Evolutionary conservation across 2,797 vertebrate genomes (phyloP).

Genomic region (Sus cebifrons): DNA sequence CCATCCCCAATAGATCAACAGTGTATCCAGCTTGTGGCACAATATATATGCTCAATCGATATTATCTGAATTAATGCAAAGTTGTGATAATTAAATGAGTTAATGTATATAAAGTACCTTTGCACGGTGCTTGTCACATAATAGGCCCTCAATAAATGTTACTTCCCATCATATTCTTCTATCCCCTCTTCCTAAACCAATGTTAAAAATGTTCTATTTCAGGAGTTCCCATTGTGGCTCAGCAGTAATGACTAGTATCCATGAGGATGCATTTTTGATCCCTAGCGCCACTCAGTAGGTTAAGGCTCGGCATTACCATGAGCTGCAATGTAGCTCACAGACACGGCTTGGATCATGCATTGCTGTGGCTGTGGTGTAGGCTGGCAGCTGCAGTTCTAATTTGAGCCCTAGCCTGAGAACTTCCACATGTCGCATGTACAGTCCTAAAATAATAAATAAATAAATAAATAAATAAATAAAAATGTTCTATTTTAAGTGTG

Average conservation of each 20-base stretch:
- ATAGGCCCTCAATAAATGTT: not conserved
- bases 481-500: slow-evolving; percentile 9
- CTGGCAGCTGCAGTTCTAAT: too few relatives aligned
- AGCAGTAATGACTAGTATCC: too few relatives aligned
- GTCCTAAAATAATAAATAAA: too few relatives aligned
- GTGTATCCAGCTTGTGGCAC: not conserved
- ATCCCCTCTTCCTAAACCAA: not conserved
- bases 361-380: too few relatives aligned
- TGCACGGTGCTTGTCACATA: not conserved
- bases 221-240: too few relatives aligned
- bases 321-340: too few relatives aligned
- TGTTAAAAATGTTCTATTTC: not conserved
- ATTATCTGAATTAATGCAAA: slow-evolving; percentile 6
- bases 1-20: not conserved
- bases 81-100: not conserved
- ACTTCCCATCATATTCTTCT: not conserved
- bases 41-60: not conserved
- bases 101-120: slow-evolving; percentile 16
- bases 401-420: too few relatives aligned
- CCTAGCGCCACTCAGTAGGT: too few relatives aligned
- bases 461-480: not conserved
- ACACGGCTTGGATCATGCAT: too few relatives aligned
- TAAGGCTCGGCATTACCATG: too few relatives aligned
- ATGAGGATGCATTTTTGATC: too few relatives aligned
- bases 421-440: too few relatives aligned